Percentiles rank a stretch among this genome's conserved stretches.
Evolutionary conservation across 2,888 invertebrate species (phyloP).

Genomic region (Tipula helvola): DNA sequence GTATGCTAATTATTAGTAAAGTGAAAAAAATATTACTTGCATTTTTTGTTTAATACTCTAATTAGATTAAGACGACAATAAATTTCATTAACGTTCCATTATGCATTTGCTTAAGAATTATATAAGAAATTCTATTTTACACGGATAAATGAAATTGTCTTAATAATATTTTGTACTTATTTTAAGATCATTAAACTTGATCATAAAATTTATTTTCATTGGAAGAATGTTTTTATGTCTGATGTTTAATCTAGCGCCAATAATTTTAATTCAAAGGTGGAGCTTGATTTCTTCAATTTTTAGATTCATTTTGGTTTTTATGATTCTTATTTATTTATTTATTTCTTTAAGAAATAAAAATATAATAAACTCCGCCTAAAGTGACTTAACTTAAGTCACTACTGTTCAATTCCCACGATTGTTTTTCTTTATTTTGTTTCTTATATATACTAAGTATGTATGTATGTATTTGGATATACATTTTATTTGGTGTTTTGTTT

Average conservation of each 20-base stretch:
- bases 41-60: not conserved
- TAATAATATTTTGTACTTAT: not conserved
- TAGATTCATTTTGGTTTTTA: not conserved
- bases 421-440: slow-evolving; percentile 4
- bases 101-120: not conserved
- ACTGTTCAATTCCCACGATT: slow-evolving; percentile 12
- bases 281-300: not conserved
- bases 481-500: not conserved
- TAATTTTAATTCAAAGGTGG: slow-evolving; percentile 4
- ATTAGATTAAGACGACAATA: not conserved
- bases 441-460: not conserved
- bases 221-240: not conserved
- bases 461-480: not conserved
- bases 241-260: not conserved
- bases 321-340: not conserved
- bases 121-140: not conserved
- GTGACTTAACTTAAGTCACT: slow-evolving; percentile 11
- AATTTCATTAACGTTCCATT: not conserved
- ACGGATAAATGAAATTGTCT: not conserved
- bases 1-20: not conserved
- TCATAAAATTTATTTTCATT: not conserved
- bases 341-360: not conserved
- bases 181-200: not conserved
- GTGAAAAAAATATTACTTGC: not conserved
- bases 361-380: slow-evolving; percentile 5